Conservation (phyloP, 2,113 vertebrate genomes). For the Ptyas mucosa region DNA sequence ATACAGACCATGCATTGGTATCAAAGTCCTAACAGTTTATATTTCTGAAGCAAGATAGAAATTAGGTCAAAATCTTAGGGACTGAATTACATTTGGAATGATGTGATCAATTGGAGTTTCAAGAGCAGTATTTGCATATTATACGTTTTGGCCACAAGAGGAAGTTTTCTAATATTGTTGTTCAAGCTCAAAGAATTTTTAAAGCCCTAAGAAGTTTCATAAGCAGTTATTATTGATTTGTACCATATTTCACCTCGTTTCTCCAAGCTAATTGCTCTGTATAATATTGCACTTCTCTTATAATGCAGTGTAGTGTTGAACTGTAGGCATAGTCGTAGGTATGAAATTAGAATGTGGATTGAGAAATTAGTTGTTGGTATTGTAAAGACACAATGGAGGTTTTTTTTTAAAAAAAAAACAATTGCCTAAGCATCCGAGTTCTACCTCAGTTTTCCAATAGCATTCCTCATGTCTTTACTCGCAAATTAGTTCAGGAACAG, state of each 20-base stretch:
- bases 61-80: background rate
- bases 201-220: slow-evolving; percentile 59
- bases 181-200: slow-evolving; percentile 56
- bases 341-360: background rate
- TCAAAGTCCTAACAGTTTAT: slow-evolving; percentile 13
- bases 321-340: background rate
- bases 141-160: slow-evolving; percentile 34
- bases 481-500: background rate
- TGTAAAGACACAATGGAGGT: too few species aligned
- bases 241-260: background rate
- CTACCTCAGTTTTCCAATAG: background rate
- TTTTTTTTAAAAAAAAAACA: background rate
- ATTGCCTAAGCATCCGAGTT: background rate
- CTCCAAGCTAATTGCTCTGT: background rate
- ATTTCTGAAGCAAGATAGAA: slow-evolving; percentile 1
- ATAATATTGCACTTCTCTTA: background rate
- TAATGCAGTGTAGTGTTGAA: background rate
- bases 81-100: slow-evolving; percentile 34
- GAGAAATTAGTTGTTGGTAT: background rate
- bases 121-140: slow-evolving; percentile 46
- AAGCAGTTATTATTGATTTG: slow-evolving; percentile 42
- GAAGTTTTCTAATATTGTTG: slow-evolving; percentile 53
- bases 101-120: slow-evolving; percentile 44
- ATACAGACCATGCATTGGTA: background rate
- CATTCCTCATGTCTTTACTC: background rate